Conservation (phyloP, 2,113 vertebrate species). For the Leptodactylus fuscus region DNA sequence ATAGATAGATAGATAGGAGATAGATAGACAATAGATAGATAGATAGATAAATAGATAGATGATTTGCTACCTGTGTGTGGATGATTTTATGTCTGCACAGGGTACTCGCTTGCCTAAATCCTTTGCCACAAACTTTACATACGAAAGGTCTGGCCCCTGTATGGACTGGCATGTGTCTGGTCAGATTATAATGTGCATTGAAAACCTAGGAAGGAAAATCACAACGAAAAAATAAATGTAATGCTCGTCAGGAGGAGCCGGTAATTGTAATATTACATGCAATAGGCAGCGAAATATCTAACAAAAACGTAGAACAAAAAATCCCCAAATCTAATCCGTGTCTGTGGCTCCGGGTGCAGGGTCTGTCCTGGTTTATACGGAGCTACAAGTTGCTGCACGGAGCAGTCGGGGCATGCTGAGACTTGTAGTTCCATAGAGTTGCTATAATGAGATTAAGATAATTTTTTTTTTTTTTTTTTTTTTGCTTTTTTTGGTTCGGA, state of each 20-base stretch:
- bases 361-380: neutral
- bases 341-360: no score
- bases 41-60: neutral
- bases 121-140: conserved; percentile 98
- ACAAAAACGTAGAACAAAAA: no score
- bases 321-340: no score
- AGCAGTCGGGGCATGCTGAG: neutral
- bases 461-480: no score
- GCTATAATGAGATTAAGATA: neutral
- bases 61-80: conserved; percentile 90
- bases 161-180: conserved; percentile 98
- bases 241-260: no score
- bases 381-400: neutral
- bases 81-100: conserved; percentile 98
- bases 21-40: neutral
- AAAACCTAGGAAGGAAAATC: conserved; percentile 80
- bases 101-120: conserved; percentile 96
- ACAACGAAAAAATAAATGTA: neutral
- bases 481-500: no score
- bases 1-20: conserved; percentile 22
- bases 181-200: conserved; percentile 98
- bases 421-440: neutral
- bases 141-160: conserved; percentile 96
- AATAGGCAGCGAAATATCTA: neutral
- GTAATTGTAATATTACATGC: neutral